Evolutionary conservation across 2,113 vertebrate species (phyloP).

Genomic region (Notothenia coriiceps): DNA sequence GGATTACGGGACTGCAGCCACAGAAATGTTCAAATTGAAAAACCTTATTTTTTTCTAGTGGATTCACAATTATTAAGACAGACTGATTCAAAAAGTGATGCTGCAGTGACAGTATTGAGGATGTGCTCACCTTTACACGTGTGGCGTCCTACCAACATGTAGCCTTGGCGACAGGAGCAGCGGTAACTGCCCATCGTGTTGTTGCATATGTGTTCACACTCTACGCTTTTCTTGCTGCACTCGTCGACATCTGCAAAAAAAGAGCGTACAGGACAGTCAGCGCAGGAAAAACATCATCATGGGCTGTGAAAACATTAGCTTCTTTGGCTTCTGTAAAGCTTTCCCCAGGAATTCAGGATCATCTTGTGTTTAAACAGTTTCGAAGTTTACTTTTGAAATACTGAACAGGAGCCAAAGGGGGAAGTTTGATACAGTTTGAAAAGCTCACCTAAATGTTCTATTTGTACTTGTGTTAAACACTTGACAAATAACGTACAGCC

Average conservation of each 20-base stretch:
- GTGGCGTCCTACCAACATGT: slow-evolving; percentile 81
- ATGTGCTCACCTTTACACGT: slow-evolving; percentile 87
- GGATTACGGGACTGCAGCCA: not conserved
- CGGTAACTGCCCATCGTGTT: slow-evolving; percentile 93
- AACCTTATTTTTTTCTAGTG: no score
- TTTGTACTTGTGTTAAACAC: slow-evolving; percentile 25
- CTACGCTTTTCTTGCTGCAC: slow-evolving; percentile 86
- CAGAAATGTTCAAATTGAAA: no score
- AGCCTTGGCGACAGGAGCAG: slow-evolving; percentile 91
- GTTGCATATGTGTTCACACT: slow-evolving; percentile 91
- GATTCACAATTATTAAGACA: no score
- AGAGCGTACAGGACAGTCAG: slow-evolving; percentile 32
- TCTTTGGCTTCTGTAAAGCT: slow-evolving; percentile 2
- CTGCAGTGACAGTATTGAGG: not conserved
- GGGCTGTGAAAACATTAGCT: not conserved
- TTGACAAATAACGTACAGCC: slow-evolving; percentile 32
- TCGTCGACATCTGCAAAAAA: slow-evolving; percentile 91
- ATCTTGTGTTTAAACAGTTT: not conserved
- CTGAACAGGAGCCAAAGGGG: not conserved
- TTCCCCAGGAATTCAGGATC: not conserved
- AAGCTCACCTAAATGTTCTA: slow-evolving; percentile 3
- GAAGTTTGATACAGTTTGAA: slow-evolving; percentile 8
- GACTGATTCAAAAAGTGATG: no score
- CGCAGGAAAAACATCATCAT: slow-evolving; percentile 44
- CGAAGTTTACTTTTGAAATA: not conserved